Base-by-base conservation (phyloP, 2,888 invertebrate genomes). In the Sipha maydis region DNA sequence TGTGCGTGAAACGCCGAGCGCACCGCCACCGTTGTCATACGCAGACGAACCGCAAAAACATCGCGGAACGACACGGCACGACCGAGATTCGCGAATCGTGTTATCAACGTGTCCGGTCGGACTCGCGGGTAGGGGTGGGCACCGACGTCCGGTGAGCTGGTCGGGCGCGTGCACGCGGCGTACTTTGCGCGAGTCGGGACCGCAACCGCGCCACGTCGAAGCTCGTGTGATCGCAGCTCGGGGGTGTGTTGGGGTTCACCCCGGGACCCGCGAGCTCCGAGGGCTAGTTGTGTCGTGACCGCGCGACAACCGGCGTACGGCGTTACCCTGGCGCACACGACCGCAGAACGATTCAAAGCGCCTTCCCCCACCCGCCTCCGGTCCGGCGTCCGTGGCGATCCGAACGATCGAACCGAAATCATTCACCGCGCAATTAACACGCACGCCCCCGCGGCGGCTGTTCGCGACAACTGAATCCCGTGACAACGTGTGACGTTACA, bases 11-110 rank as follows among this genome's bases (percentile, higher is more conserved):
- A 48, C 48, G 61, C 61, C 61, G 21, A 28, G 71, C 4, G 28
- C 28, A 31, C 25, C 28, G 31, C 14, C 71, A 67, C 38, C 28
- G 85, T 78, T 85, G 85, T 86, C 86, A 80, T 80, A 73, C 79
- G 79, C 86, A 86, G 79, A 86, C 80, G 31, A 61, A 75, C 88
- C 88, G 82, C 88, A 67, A 88, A 88, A 88, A 75, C 80, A 54
- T n/a, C 8, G 56, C n/a, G n/a, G n/a, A n/a, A n/a, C n/a, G n/a
- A n/a, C n/a, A n/a, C n/a, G n/a, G n/a, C n/a, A n/a, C n/a, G n/a
- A n/a, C 41, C 75, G 78, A 79, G 71, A 25, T 17, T n/a, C 4
- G 25, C 21, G 76, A 7, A 61, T 48, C 69, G 34, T 14, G 48
- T 67, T 71, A 54, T 77, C 28, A 54, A 34, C 86, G 79, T 73